A percentile compares a stretch with the other conserved stretches of the same genome.
Conservation (phyloP, 2,888 invertebrate species). For the Nesidiocoris tenuis region DNA sequence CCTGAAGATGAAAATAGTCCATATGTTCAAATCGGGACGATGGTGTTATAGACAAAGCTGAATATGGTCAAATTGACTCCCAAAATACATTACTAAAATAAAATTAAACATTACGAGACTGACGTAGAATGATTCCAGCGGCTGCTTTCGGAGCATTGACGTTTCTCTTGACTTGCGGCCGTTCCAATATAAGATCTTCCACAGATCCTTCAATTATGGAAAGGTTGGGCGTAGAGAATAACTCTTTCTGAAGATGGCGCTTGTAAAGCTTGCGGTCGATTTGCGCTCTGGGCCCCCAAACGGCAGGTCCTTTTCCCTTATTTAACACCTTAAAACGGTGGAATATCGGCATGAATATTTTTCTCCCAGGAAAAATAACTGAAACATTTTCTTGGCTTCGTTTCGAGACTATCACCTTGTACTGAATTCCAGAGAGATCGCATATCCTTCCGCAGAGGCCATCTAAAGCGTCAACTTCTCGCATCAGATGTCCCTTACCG, state of each 20-base stretch:
- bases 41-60: too few species aligned
- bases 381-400: too few species aligned
- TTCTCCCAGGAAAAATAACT: too few species aligned
- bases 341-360: too few species aligned
- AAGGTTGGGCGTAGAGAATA: conserved; percentile 66
- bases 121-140: conserved; percentile 52
- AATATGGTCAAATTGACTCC: too few species aligned
- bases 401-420: conserved; percentile 60
- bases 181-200: conserved; percentile 70
- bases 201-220: conserved; percentile 70
- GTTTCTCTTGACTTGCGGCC: conserved; percentile 21
- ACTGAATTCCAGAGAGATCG: conserved; percentile 77
- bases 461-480: conserved; percentile 84
- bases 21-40: too few species aligned
- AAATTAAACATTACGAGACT: too few species aligned
- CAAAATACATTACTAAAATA: too few species aligned
- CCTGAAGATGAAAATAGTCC: conserved; percentile 52
- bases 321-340: too few species aligned
- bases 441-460: conserved; percentile 79
- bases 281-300: conserved; percentile 85
- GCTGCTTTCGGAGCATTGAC: conserved; percentile 48
- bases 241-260: conserved; percentile 68
- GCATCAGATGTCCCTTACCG: conserved; percentile 85
- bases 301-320: conserved; percentile 78
- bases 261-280: conserved; percentile 82